phyloP scores from a whole-genome alignment of 2,888 invertebrate genomes.

The Mesorhabditis spiculigera region DNA sequence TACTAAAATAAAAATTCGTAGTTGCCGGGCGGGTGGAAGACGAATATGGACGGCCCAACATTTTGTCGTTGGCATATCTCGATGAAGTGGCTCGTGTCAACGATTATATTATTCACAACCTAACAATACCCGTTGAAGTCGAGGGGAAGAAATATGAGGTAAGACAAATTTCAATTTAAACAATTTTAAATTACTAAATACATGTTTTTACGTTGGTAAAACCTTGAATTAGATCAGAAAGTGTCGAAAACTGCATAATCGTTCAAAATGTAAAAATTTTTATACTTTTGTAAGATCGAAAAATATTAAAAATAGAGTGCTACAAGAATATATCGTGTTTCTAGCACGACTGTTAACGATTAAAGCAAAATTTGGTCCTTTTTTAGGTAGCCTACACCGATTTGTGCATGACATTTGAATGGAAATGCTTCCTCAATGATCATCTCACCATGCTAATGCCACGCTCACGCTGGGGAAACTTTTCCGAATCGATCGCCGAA shows the following conservation, averaged over 20 bases:
- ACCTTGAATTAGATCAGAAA: no score
- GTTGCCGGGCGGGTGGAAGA: conserved; percentile 39
- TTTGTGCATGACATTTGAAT: conserved; percentile 69
- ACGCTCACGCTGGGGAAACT: conserved; percentile 48
- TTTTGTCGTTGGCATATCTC: conserved; percentile 44
- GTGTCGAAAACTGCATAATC: no score
- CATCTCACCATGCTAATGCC: conserved; percentile 62
- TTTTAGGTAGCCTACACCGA: conserved; percentile 74
- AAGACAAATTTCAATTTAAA: not conserved
- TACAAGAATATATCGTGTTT: no score
- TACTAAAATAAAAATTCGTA: not conserved
- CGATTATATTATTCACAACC: conserved; percentile 50
- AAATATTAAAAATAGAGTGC: no score
- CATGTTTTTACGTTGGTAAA: no score
- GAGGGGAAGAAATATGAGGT: conserved; percentile 41
- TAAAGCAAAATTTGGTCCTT: conserved; percentile 37
- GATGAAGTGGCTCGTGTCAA: conserved; percentile 54
- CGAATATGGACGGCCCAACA: conserved; percentile 50
- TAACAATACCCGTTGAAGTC: conserved; percentile 48
- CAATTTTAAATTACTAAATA: not conserved
- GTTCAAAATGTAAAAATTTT: no score
- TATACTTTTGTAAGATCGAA: no score
- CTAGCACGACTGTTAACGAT: no score
- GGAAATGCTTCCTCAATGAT: conserved; percentile 55
- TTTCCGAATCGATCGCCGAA: conserved; percentile 47